A percentile compares a stretch with the other conserved stretches of the same genome.
Evolutionary conservation across 1,140 invertebrate genomes (phyloP).

Genomic region (Drosophila nikananu): DNA sequence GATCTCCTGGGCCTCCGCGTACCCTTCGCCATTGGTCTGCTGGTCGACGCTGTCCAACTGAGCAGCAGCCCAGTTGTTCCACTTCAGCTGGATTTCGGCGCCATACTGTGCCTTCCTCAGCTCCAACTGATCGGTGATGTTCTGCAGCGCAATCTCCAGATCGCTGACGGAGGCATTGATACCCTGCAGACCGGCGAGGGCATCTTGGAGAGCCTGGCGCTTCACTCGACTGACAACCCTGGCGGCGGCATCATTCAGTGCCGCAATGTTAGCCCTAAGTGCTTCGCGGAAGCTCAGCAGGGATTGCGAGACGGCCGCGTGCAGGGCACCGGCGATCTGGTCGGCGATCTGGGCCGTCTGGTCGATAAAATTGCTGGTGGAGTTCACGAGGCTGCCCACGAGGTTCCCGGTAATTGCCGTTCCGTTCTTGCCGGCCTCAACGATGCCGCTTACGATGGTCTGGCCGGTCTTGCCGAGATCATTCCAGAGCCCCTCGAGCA

Average conservation of each 20-base stretch:
- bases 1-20: conserved; percentile 23
- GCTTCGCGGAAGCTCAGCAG: neutral
- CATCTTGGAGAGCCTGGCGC: conserved; percentile 2
- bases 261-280: neutral
- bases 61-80: conserved; percentile 31
- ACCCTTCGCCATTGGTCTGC: conserved; percentile 13
- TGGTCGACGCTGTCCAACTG: conserved; percentile 44
- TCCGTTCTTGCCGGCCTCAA: conserved; percentile 11
- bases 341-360: conserved; percentile 6
- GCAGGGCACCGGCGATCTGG: conserved; percentile 17
- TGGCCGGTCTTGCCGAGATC: conserved; percentile 16
- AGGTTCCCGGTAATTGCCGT: neutral
- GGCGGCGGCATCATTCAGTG: neutral
- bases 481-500: conserved; percentile 27
- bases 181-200: conserved; percentile 4
- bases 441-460: conserved; percentile 14
- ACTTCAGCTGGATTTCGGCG: neutral
- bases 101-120: conserved; percentile 1
- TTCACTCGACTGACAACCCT: neutral
- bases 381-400: neutral
- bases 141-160: conserved; percentile 5
- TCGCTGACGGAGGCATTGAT: conserved; percentile 2
- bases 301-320: conserved; percentile 7
- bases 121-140: conserved; percentile 19
- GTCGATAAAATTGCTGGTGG: neutral